Evolutionary conservation across 1,140 invertebrate genomes (phyloP).

Genomic region (Anastrepha obliqua): DNA sequence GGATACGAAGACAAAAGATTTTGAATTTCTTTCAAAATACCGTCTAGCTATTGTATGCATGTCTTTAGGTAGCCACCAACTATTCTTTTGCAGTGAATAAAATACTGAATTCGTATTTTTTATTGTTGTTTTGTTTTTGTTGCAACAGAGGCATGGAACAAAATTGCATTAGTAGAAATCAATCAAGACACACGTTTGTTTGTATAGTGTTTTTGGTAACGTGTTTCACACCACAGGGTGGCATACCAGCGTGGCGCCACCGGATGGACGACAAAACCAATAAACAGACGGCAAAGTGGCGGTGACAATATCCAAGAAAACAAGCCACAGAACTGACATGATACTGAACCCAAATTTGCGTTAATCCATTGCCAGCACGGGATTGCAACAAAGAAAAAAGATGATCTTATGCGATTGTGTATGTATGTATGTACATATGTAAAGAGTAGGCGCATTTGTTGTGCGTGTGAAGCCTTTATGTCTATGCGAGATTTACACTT

Average conservation of each 20-base stretch:
- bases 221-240: constrained; percentile 26
- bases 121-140: neutral
- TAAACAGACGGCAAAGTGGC: neutral
- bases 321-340: neutral
- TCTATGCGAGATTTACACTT: neutral
- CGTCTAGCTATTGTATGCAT: neutral
- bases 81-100: neutral
- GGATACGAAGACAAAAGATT: neutral
- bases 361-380: neutral
- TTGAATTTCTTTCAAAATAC: neutral
- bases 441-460: neutral
- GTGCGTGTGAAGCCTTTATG: constrained; percentile 21
- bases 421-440: neutral
- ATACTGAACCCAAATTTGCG: neutral
- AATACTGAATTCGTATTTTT: neutral
- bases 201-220: neutral
- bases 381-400: neutral
- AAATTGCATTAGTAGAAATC: constrained; percentile 21
- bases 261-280: neutral
- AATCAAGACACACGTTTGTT: constrained; percentile 28
- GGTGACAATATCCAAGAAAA: neutral
- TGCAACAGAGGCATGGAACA: neutral
- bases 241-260: constrained; percentile 43
- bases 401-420: neutral
- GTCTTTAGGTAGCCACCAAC: neutral